Conservation (phyloP, 2,888 invertebrate genomes). For the Troides helena region DNA sequence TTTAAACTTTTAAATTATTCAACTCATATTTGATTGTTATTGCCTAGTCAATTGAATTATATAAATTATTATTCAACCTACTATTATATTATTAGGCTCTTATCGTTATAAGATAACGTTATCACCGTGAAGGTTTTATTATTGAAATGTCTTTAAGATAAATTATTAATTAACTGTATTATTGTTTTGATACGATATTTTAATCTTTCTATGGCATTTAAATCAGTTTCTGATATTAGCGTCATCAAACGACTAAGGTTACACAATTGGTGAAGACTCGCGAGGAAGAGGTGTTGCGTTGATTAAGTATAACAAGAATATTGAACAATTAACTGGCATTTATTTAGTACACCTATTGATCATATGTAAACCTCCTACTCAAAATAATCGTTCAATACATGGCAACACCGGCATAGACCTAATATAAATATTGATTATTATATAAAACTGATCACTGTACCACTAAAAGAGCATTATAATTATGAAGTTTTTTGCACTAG, state of each 20-base stretch:
- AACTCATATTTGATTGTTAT: constrained; percentile 24
- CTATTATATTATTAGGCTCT: background rate
- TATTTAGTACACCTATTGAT: background rate
- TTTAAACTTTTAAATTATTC: background rate
- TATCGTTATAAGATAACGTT: background rate
- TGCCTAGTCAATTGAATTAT: constrained; percentile 32
- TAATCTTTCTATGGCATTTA: background rate
- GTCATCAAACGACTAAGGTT: too few species aligned
- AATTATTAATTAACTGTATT: background rate
- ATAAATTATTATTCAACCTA: constrained; percentile 8
- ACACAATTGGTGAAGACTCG: too few species aligned
- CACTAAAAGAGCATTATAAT: too few species aligned
- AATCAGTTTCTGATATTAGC: too few species aligned
- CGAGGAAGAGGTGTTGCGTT: too few species aligned
- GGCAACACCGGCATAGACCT: background rate
- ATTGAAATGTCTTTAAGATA: background rate
- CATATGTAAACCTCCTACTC: too few species aligned
- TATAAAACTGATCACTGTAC: too few species aligned
- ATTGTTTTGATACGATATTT: background rate
- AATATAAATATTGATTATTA: too few species aligned
- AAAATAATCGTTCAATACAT: background rate
- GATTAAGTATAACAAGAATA: background rate
- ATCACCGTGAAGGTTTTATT: background rate
- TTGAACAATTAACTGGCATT: background rate
- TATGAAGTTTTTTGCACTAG: too few species aligned